These are phyloP conservation scores for Drosophila yooni DNA, from an alignment of 2,888 invertebrate genomes.

Conservation along the genomic window DNA sequence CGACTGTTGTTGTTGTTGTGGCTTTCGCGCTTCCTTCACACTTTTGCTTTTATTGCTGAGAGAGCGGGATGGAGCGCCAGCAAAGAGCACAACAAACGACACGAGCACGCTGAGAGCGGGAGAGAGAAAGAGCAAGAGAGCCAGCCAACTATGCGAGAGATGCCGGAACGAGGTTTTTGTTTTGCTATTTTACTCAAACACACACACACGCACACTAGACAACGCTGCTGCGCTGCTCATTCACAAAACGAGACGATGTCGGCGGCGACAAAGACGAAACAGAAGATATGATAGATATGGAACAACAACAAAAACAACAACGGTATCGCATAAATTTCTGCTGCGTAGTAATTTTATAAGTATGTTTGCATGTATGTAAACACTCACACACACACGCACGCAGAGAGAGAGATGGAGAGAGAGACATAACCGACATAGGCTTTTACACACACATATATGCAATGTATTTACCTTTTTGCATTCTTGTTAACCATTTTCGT, in stretches of 20 bases:
- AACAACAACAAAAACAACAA: conserved; percentile 64
- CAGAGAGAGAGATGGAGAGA: not conserved
- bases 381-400: conserved; percentile 7
- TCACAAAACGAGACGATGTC: conserved; percentile 66
- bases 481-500: conserved; percentile 57
- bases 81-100: conserved; percentile 35
- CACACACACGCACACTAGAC: conserved; percentile 51
- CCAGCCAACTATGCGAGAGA: conserved; percentile 28
- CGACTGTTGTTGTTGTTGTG: conserved; percentile 48
- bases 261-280: conserved; percentile 55
- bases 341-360: conserved; percentile 76
- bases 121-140: conserved; percentile 9
- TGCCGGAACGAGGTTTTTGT: conserved; percentile 57
- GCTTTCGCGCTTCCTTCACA: conserved; percentile 57
- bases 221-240: conserved; percentile 59
- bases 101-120: conserved; percentile 19
- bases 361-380: conserved; percentile 36
- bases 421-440: conserved; percentile 10
- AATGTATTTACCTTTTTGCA: conserved; percentile 66
- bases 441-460: conserved; percentile 5
- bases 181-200: conserved; percentile 59
- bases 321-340: conserved; percentile 78
- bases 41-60: conserved; percentile 60
- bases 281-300: conserved; percentile 78
- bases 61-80: conserved; percentile 8